These are phyloP conservation scores for Cheilosia impressa DNA, from an alignment of 2,888 invertebrate genomes.

Conservation along the genomic window DNA sequence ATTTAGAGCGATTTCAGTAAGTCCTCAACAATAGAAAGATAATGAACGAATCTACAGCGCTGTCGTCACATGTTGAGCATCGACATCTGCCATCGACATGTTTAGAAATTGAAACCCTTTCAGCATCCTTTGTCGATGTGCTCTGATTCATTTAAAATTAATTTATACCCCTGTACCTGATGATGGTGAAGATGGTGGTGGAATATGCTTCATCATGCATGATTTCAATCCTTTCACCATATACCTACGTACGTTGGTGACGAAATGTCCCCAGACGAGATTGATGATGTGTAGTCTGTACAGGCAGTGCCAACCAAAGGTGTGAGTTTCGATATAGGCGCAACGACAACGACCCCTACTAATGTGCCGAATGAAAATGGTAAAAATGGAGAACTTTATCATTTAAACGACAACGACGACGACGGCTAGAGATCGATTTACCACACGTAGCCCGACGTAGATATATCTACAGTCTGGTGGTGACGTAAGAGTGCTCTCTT, in stretches of 20 bases:
- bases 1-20: conserved; percentile 9
- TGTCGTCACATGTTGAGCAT: conserved; percentile 17
- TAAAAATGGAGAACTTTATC: conserved; percentile 40
- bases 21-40: conserved; percentile 16
- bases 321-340: conserved; percentile 37
- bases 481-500: conserved; percentile 36
- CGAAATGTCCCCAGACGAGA: conserved; percentile 51
- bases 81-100: conserved; percentile 55
- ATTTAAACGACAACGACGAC: conserved; percentile 33
- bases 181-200: conserved; percentile 41
- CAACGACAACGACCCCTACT: conserved; percentile 39
- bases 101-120: conserved; percentile 37
- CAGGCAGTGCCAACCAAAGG: conserved; percentile 28
- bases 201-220: conserved; percentile 39
- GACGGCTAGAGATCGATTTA: conserved; percentile 45
- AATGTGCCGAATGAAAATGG: conserved; percentile 49
- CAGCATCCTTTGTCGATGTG: conserved; percentile 27
- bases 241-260: conserved; percentile 21
- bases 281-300: conserved; percentile 39
- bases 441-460: conserved; percentile 11
- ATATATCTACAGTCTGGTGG: conserved; percentile 8
- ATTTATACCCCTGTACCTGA: conserved; percentile 42
- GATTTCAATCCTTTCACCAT: conserved; percentile 56
- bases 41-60: conserved; percentile 37
- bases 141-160: conserved; percentile 59